These are phyloP conservation scores for Limnephilus marmoratus DNA, from an alignment of 2,888 invertebrate genomes.

Conservation along the genomic window DNA sequence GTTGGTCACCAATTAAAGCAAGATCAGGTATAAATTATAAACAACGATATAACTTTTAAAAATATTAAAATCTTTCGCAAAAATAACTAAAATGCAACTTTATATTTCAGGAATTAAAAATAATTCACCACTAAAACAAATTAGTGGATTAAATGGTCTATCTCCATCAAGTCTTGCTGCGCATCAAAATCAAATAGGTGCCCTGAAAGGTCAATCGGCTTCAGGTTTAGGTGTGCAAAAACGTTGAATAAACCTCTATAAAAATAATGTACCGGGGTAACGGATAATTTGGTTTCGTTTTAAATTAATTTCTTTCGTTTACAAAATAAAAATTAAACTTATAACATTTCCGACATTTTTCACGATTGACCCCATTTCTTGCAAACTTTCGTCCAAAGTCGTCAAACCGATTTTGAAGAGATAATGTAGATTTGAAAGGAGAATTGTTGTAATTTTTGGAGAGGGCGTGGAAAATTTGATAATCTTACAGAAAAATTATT, in stretches of 20 bases:
- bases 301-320: background rate
- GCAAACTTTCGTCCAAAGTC: background rate
- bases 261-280: background rate
- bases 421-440: background rate
- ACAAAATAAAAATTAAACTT: background rate
- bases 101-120: background rate
- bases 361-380: background rate
- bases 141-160: background rate
- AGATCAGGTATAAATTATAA: background rate
- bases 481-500: background rate
- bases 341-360: background rate
- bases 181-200: background rate
- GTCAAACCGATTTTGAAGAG: background rate
- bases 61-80: background rate
- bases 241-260: background rate
- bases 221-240: background rate
- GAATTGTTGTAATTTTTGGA: background rate
- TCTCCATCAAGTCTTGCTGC: background rate
- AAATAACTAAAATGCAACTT: background rate
- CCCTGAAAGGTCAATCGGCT: background rate
- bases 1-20: background rate
- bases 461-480: background rate
- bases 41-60: background rate
- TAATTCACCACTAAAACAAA: background rate
- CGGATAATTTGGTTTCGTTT: background rate